phyloP scores from a whole-genome alignment of 2,113 vertebrate species.

The Serilophus lunatus region DNA sequence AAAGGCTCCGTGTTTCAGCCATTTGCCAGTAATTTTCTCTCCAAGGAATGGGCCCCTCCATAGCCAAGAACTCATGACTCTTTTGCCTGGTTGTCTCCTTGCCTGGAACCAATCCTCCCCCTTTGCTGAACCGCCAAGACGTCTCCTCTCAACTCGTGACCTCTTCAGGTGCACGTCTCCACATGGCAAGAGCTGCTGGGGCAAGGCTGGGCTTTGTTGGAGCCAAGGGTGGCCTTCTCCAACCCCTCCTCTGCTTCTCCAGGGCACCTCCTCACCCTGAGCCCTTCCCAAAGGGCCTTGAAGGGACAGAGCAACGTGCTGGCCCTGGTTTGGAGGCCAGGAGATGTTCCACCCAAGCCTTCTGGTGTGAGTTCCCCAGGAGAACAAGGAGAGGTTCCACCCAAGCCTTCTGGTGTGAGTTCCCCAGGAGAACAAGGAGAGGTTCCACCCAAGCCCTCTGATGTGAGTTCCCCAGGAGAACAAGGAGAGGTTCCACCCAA shows the following conservation, averaged over 20 bases:
- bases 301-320: neutral
- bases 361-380: rapidly evolving
- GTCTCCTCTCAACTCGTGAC: neutral
- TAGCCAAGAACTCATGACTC: neutral
- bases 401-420: neutral
- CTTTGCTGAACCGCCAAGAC: neutral
- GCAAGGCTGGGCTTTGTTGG: neutral
- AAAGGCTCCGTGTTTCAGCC: constrained; percentile 11
- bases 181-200: neutral
- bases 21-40: constrained; percentile 53
- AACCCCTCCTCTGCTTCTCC: neutral
- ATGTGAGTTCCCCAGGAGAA: neutral
- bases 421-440: neutral
- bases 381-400: neutral
- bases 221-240: neutral
- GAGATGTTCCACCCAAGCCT: neutral
- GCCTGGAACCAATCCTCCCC: constrained; percentile 1
- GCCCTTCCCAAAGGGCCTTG: neutral
- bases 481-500: neutral
- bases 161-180: neutral
- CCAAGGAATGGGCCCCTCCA: constrained; percentile 19
- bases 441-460: neutral
- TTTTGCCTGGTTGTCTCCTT: constrained; percentile 23
- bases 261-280: neutral
- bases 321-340: neutral